These are phyloP conservation scores for Pterophyllum scalare DNA, from an alignment of 2,113 vertebrate species.

Conservation along the genomic window DNA sequence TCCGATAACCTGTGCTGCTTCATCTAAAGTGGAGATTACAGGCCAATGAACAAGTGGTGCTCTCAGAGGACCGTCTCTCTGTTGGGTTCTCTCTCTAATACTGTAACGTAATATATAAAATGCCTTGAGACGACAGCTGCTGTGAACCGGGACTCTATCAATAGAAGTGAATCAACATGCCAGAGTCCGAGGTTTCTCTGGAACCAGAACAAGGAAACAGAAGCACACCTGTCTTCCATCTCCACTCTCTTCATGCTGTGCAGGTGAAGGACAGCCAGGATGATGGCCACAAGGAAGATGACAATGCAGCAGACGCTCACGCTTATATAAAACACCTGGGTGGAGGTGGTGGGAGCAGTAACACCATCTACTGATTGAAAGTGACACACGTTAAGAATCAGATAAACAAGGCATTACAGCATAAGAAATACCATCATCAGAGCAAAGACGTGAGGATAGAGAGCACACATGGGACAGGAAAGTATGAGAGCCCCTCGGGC, in stretches of 20 bases:
- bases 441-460: constrained; percentile 16
- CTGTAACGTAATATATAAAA: no score
- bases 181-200: not conserved
- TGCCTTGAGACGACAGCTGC: not conserved
- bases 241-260: constrained; percentile 99
- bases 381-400: constrained; percentile 37
- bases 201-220: not conserved
- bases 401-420: not conserved
- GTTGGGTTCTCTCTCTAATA: no score
- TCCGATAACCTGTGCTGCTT: constrained; percentile 16
- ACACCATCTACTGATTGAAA: constrained; percentile 85
- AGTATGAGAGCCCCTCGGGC: constrained; percentile 5
- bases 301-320: constrained; percentile 98
- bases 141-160: not conserved
- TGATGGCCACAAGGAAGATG: constrained; percentile 98
- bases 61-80: no score
- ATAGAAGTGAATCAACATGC: no score
- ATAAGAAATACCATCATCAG: not conserved
- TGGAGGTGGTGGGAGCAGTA: constrained; percentile 91
- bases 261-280: constrained; percentile 96
- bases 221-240: constrained; percentile 92
- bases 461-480: not conserved
- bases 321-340: constrained; percentile 98
- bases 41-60: not conserved
- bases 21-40: not conserved